A percentile compares a stretch with the other conserved stretches of the same genome.
Conservation (phyloP, 1,140 invertebrate species). For the Drosophila lacteicornis region DNA sequence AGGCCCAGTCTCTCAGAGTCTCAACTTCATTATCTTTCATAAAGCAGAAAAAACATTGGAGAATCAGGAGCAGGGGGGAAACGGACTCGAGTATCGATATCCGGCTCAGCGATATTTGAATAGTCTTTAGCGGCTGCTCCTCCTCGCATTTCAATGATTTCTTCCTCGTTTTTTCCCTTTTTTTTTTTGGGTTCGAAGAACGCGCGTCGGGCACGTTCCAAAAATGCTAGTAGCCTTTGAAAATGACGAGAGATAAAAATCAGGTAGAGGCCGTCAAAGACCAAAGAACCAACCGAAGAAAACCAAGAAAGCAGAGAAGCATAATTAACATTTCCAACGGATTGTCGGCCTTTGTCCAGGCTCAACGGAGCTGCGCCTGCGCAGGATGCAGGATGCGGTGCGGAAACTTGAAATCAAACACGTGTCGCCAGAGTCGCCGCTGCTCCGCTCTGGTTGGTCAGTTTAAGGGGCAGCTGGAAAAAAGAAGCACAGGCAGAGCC, state of each 20-base stretch:
- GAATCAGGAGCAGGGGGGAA: background rate
- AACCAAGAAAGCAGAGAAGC: conserved; percentile 47
- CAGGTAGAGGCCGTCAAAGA: conserved; percentile 68
- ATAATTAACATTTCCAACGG: conserved; percentile 75
- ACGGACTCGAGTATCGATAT: conserved; percentile 70
- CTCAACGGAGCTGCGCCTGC: conserved; percentile 52
- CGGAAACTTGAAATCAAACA: conserved; percentile 82
- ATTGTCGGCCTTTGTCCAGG: conserved; percentile 45
- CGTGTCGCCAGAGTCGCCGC: conserved; percentile 57
- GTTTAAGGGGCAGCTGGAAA: conserved; percentile 59
- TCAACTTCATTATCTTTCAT: conserved; percentile 32
- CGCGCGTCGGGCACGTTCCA: conserved; percentile 80
- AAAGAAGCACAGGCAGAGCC: conserved; percentile 5
- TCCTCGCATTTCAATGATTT: conserved; percentile 56
- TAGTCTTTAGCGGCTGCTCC: conserved; percentile 46
- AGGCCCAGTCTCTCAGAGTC: conserved; percentile 18
- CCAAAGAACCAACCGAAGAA: conserved; percentile 14
- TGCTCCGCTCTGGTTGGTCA: conserved; percentile 75
- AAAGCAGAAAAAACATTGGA: conserved; percentile 31
- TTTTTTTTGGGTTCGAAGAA: conserved; percentile 32
- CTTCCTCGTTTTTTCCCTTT: conserved; percentile 15
- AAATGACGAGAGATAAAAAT: conserved; percentile 75
- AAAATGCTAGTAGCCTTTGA: conserved; percentile 68
- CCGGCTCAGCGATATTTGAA: conserved; percentile 69
- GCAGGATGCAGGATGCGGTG: conserved; percentile 62